Evolutionary conservation across 2,113 vertebrate genomes (phyloP), one percentile per base, ranked within the genome.

Genomic region (Limnothrissa miodon): DNA sequence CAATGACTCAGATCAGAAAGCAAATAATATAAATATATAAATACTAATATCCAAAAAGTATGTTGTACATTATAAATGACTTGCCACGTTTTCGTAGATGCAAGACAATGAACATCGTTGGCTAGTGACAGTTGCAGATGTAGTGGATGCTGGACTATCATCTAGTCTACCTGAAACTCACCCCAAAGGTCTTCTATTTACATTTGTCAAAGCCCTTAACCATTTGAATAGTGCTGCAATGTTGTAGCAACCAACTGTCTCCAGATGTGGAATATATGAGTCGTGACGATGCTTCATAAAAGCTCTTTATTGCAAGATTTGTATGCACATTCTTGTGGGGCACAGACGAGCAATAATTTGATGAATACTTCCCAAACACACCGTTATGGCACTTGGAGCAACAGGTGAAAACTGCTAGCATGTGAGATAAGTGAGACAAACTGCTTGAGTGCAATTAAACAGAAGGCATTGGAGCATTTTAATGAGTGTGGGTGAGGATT

Each of bases 231-330:
- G 62, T 36, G 29, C 25, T 36, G 29, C 25, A 0, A 29, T 70
- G 11, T 29, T 70, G 25, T 29, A 29, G n/a, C 15, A 74, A 36
- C 56, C n/a, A n/a, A n/a, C 25, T 33, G 25, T 29, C 25, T 70
- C 10, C 10, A 29, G n/a, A 66, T 29, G 11, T 17, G 17, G 29
- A 15, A 70, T 33, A 66, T 33, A 33, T 1, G 33, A 74, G 66
- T 33, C 29, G 9, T 74, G 29, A 74, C 66, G 45, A 82, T 91
- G 91, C 90, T 93, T 91, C 90, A 90, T 87, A 87, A 91, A 93
- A 94, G 93, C 90, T 94, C 85, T 90, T 94, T 94, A 94, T 93
- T 94, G 90, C 89, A 92, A 90, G 89, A 88, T 90, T 90, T 92
- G 90, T 93, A 93, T 93, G 93, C 90, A 94, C 88, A 74, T 90